Evolutionary conservation across 1,140 invertebrate species (phyloP).

Genomic region (Bombus cullumanus): DNA sequence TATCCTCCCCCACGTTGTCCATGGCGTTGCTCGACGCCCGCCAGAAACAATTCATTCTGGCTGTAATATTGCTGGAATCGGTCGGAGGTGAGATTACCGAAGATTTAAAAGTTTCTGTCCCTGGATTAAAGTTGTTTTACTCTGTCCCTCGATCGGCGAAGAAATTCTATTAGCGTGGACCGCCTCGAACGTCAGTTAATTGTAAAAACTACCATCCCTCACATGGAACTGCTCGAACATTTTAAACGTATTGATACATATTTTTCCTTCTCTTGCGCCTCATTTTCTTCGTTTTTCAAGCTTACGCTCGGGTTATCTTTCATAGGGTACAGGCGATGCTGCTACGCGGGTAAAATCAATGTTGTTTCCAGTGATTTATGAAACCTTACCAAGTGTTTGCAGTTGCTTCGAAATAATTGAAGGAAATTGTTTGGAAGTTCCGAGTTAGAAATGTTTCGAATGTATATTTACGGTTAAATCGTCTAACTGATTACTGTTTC

Average conservation of each 20-base stretch:
- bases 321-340: no score
- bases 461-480: no score
- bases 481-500: no score
- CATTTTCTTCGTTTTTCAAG: not conserved
- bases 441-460: not conserved
- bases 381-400: not conserved
- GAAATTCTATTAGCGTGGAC: constrained; percentile 38
- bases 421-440: not conserved
- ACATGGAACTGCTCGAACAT: not conserved
- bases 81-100: constrained; percentile 29
- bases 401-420: not conserved
- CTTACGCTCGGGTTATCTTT: not conserved
- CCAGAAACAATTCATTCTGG: not conserved
- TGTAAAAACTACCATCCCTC: constrained; percentile 2
- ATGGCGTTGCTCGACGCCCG: no score
- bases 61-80: constrained; percentile 24
- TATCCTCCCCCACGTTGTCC: no score
- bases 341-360: not conserved
- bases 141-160: not conserved
- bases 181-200: constrained; percentile 25
- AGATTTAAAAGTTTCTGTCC: constrained; percentile 41
- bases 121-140: constrained; percentile 42
- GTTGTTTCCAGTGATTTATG: not conserved
- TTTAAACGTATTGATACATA: constrained; percentile 6
- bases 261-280: not conserved